A percentile compares a stretch with the other conserved stretches of the same genome.
phyloP scores from a whole-genome alignment of 1,140 invertebrate species.

The Drosophila athabasca region DNA sequence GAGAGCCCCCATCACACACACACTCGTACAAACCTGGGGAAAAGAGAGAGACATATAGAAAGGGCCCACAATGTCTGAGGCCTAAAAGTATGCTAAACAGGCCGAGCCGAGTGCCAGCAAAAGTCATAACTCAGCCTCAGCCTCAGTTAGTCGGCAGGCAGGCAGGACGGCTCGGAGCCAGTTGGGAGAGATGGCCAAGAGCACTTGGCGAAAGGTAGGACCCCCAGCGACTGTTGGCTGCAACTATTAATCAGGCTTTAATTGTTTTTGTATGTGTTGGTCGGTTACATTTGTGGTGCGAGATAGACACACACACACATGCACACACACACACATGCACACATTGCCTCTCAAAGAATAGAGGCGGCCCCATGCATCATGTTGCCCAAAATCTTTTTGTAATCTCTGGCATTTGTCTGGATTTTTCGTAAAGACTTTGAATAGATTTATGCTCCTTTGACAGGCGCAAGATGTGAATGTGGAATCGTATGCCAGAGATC shows the following conservation, averaged over 20 bases:
- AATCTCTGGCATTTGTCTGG: constrained; percentile 82
- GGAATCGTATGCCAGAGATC: constrained; percentile 35
- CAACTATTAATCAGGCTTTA: constrained; percentile 82
- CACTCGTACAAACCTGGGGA: constrained; percentile 6
- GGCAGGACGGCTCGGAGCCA: constrained; percentile 9
- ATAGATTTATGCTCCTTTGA: constrained; percentile 80
- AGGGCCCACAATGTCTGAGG: constrained; percentile 48
- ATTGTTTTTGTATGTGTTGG: constrained; percentile 73
- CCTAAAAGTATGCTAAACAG: constrained; percentile 79
- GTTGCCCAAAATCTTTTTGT: constrained; percentile 80
- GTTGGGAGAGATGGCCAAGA: constrained; percentile 14
- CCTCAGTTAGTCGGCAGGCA: constrained; percentile 16
- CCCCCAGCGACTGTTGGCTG: constrained; percentile 63
- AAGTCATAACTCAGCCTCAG: constrained; percentile 73
- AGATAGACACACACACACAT: constrained; percentile 45
- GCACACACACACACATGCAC: constrained; percentile 12
- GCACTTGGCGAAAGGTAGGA: constrained; percentile 75
- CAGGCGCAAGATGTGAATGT: constrained; percentile 76
- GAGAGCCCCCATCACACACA: constrained; percentile 18
- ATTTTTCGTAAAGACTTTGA: constrained; percentile 80
- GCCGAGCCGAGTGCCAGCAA: constrained; percentile 43
- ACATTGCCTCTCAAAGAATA: constrained; percentile 31
- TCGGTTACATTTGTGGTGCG: constrained; percentile 63
- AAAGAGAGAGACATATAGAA: constrained; percentile 9
- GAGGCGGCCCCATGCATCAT: constrained; percentile 71